Base-by-base conservation (phyloP, 1,140 invertebrate genomes). In the Microplitis mediator region DNA sequence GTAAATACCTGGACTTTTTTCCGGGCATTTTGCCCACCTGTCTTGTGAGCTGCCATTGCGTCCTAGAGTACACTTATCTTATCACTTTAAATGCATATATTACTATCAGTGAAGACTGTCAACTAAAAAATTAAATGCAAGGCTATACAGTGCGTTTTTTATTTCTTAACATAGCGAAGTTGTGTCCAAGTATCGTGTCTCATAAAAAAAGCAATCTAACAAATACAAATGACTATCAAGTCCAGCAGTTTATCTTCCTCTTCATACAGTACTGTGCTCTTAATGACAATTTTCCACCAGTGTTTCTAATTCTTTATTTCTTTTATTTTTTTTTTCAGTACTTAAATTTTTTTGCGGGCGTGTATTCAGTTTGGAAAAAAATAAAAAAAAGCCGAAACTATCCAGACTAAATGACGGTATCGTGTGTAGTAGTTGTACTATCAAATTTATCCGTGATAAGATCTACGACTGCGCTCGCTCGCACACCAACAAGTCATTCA, bases 1-100 rank as follows among this genome's bases (percentile, higher is more conserved):
- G 16, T 58, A 79, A 78, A 76, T 87, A 91, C 91, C 88, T 92
- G 91, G 64, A 92, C 90, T 88, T 92, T 92, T 81, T 92, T 92
- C 60, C 91, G 88, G 75, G 87, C 85, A 75, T 85, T 89, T 82
- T 91, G 91, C 62, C 87, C 87, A 79, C 87, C 86, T 75, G 85
- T 83, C 74, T 88, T 88, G 69, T 87, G 86, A 66, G 85, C 74
- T 83, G 87, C 84, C 87, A 88, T 88, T 81, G 72, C 69, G 67
- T 56, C 65, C 60, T 56, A 14, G 16, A 45, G 16, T 64, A 50
- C n/a, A 23, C 23, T 60, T 52, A 50, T 66, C 60, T 72, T 72
- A 65, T 72, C 50, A 51, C 58, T 68, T 58, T 11, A 45, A 58
- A 67, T 54, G 16, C 65, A 67, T 67, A 67, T 14, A 45, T 45